Conservation (phyloP, 1,140 invertebrate species). For the Neodiprion virginianus region DNA sequence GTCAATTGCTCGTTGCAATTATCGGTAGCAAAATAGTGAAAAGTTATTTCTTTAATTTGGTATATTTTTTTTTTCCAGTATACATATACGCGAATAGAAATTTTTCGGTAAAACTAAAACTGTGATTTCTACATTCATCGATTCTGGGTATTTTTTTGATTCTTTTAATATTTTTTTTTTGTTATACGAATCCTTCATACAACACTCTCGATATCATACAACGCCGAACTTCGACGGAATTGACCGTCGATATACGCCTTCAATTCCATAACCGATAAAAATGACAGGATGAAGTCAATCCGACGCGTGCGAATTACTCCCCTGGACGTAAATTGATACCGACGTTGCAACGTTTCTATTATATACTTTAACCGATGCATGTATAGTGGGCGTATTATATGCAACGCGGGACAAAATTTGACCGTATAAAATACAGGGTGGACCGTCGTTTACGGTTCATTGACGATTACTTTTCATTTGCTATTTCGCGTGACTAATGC, state of each 20-base stretch:
- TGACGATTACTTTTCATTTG: too few species aligned
- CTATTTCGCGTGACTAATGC: too few species aligned
- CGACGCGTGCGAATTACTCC: neutral
- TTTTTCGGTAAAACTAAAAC: neutral
- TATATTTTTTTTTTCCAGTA: too few species aligned
- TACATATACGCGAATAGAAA: neutral
- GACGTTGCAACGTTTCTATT: neutral
- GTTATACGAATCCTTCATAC: neutral
- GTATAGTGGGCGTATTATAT: too few species aligned
- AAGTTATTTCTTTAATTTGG: too few species aligned
- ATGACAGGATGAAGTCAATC: neutral
- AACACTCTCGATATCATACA: neutral
- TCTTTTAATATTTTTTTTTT: neutral
- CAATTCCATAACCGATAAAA: neutral
- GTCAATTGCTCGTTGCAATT: too few species aligned
- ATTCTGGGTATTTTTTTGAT: neutral
- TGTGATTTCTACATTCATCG: neutral
- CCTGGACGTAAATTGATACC: neutral
- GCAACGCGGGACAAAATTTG: too few species aligned
- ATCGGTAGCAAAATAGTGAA: too few species aligned
- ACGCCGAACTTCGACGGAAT: neutral
- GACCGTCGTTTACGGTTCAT: too few species aligned
- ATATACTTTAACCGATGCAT: too few species aligned
- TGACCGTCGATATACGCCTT: neutral
- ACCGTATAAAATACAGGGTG: too few species aligned